These are phyloP conservation scores for Lophochroa leadbeateri DNA, from an alignment of 2,113 vertebrate genomes.

Conservation along the genomic window DNA sequence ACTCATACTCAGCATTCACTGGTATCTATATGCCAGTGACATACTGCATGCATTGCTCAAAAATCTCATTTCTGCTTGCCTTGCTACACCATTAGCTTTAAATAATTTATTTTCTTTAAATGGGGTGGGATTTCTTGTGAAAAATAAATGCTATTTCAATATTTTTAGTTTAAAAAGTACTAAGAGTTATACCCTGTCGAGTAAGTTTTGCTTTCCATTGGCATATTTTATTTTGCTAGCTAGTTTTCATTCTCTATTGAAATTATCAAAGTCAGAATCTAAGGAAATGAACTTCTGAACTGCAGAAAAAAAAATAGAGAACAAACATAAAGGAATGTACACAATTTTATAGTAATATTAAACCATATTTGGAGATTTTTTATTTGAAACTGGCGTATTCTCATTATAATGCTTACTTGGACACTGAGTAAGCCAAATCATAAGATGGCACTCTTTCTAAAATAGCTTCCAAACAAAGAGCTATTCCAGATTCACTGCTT, in stretches of 20 bases:
- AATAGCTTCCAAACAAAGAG: neutral
- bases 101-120: neutral
- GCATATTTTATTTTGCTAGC: neutral
- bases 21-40: neutral
- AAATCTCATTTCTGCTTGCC: neutral
- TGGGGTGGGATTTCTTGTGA: neutral
- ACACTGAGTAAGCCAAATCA: neutral
- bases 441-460: neutral
- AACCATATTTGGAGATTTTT: neutral
- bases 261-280: neutral
- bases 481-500: neutral
- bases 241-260: neutral
- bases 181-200: neutral
- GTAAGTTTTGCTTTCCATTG: neutral
- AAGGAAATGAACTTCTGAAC: neutral
- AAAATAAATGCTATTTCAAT: neutral
- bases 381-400: neutral
- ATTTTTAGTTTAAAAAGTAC: neutral
- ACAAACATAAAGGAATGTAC: neutral
- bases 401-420: neutral
- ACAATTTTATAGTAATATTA: neutral
- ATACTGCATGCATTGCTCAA: neutral
- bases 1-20: neutral
- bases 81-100: neutral
- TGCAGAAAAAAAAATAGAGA: neutral